Base-by-base conservation (phyloP, 2,797 vertebrate genomes). In the Valencia hispanica region DNA sequence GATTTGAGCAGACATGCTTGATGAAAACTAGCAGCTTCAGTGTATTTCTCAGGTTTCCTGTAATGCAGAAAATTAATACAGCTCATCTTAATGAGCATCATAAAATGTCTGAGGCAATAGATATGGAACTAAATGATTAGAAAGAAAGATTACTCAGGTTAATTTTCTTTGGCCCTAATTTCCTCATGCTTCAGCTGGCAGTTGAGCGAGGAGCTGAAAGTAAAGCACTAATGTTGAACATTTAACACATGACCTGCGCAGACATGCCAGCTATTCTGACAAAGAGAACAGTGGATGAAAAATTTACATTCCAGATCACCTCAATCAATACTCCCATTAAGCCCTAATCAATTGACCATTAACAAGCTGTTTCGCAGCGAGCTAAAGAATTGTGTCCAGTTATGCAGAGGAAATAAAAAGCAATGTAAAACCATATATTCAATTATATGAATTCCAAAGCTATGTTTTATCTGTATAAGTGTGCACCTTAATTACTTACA, bases 261-360 rank as follows among this genome's bases (percentile, higher is more conserved):
- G 75, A 87, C 86, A 77, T 12, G 77, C 73, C 78, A 69, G 80
- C 86, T 70, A 70, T 82, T 87, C 83, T 72, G 87, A 88, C 89
- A 86, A 79, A 80, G n/a, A 84, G 80, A 91, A 84, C 83, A 81
- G 17, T 34, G 59, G 85, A 88, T 88, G 80, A 87, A 87, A 85
- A 89, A 94, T 94, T 74, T 92, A 87, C 89, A 92, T 91, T 91
- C 80, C 30, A 79, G 85, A 90, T 92, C 85, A 87, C 78, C 83
- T 79, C 76, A 84, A 92, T 95, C 93, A 92, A 95, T 94, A 94
- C 78, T 86, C 89, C 88, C 90, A 94, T 95, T 94, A 94, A 87
- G 88, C 75, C 51, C 85, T 88, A 90, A 94, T 95, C 93, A 94
- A 94, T 93, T 91, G 88, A 83, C 90, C 86, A 94, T 95, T 94